Percentiles rank a stretch among this genome's conserved stretches.
Evolutionary conservation across 2,888 invertebrate genomes (phyloP).

Genomic region (Lamellibrachia satsuma): DNA sequence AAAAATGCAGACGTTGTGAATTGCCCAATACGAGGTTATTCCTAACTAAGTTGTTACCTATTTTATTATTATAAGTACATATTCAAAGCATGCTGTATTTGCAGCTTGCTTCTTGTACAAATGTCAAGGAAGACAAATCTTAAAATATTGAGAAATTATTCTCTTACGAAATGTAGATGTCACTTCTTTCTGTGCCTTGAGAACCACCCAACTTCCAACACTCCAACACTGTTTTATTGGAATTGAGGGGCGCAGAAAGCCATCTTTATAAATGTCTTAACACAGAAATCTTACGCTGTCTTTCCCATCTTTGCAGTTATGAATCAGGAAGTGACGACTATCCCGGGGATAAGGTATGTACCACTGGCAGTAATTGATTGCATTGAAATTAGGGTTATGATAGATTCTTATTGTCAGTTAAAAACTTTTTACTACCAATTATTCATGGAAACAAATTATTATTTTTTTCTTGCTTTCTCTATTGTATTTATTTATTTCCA

Average conservation of each 20-base stretch:
- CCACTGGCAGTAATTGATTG: neutral
- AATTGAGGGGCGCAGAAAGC: neutral
- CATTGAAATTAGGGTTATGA: neutral
- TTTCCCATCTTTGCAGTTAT: neutral
- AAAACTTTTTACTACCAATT: neutral
- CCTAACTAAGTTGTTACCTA: no score
- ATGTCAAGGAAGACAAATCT: no score
- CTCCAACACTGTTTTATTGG: no score
- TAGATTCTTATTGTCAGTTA: neutral
- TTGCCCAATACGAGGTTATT: no score
- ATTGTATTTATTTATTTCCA: no score
- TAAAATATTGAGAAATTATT: no score
- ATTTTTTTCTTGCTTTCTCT: neutral
- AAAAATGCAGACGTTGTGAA: neutral
- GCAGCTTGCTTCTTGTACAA: no score
- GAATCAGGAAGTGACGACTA: neutral
- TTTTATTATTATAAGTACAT: no score
- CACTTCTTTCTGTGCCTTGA: no score
- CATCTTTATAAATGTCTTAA: neutral
- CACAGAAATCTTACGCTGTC: neutral
- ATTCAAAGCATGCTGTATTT: no score
- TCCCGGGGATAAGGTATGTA: neutral
- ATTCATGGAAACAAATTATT: neutral
- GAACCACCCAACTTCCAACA: no score
- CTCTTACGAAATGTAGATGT: no score